These are phyloP conservation scores for Leptinotarsa texana DNA, from an alignment of 1,140 invertebrate species.

Conservation along the genomic window DNA sequence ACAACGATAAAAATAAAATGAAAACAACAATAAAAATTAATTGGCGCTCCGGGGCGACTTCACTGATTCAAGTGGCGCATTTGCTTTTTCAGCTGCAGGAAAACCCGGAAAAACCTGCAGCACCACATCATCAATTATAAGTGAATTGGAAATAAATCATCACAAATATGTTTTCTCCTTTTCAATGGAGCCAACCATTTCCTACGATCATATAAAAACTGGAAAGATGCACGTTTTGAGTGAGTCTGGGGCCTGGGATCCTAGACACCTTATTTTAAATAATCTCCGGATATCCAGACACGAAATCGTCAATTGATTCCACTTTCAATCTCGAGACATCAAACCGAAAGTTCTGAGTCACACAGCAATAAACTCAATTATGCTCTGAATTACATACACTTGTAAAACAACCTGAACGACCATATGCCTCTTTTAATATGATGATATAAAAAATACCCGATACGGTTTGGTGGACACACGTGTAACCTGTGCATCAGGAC, in stretches of 20 bases:
- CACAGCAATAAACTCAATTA: conserved; percentile 18
- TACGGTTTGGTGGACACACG: conserved; percentile 18
- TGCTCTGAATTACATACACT: conserved; percentile 13
- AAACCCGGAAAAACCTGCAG: too few species aligned
- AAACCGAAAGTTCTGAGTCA: conserved; percentile 11
- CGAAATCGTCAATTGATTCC: neutral
- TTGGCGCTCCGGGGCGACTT: too few species aligned
- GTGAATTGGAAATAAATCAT: too few species aligned
- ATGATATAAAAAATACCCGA: conserved; percentile 17
- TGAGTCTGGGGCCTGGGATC: neutral
- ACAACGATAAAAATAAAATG: too few species aligned
- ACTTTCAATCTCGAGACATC: conserved; percentile 14
- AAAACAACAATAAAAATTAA: too few species aligned
- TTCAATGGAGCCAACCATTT: too few species aligned
- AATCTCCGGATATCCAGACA: neutral
- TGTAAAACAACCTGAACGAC: conserved; percentile 21
- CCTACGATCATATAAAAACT: too few species aligned
- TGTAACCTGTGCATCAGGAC: conserved; percentile 24
- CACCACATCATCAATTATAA: too few species aligned
- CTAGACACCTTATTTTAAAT: neutral
- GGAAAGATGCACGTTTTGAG: too few species aligned
- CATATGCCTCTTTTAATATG: conserved; percentile 21
- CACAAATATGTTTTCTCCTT: too few species aligned
- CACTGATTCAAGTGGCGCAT: too few species aligned
- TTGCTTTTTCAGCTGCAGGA: too few species aligned